Evolutionary conservation across 2,888 invertebrate genomes (phyloP), one percentile per base, ranked within the genome.

Genomic region (Drosophila lutescens): DNA sequence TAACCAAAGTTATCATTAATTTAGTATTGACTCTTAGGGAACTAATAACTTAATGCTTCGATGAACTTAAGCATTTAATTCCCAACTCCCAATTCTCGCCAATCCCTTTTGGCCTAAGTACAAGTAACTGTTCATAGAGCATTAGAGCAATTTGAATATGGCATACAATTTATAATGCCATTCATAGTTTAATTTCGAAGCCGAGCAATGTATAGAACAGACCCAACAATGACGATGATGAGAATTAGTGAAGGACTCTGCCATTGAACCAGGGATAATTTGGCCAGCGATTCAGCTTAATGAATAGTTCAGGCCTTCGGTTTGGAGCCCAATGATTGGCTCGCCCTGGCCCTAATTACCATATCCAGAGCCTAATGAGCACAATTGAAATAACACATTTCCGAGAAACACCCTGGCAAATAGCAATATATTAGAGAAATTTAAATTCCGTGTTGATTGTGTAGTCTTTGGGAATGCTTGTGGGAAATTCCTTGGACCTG

Each of bases 331-430:
- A 41, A 49, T 40, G 32, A 56, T 34, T 47, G 55, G 23, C 15
- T 20, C 41, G n/a, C n/a, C n/a, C n/a, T n/a, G 26, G 40, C 10
- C 40, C 51, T 40, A 58, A 57, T 69, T 58, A 68, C 51, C 58
- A 58, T 56, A 59, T 58, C 60, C 30, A 40, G 38, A 9, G 50
- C 44, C 71, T 62, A 72, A 72, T 71, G 71, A 72, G 71, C 62
- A 54, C 62, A 71, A 72, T 72, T 71, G 62, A 72, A 72, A 71
- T 34, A 41, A 26, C 66, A 55, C 36, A 43, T 44, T 46, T 34
- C n/a, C 15, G n/a, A 44, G 26, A 17, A 49, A 65, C 38, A 60
- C 56, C 43, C 40, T 12, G 17, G 46, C 34, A 56, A 36, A 72
- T 63, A 32, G 26, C 41, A 55, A 50, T 40, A 60, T 56, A 59